Percentiles rank a stretch among this genome's conserved stretches.
phyloP scores from a whole-genome alignment of 53 echinoderm and acorn worm species.

The Hippasteria phrygiana region DNA sequence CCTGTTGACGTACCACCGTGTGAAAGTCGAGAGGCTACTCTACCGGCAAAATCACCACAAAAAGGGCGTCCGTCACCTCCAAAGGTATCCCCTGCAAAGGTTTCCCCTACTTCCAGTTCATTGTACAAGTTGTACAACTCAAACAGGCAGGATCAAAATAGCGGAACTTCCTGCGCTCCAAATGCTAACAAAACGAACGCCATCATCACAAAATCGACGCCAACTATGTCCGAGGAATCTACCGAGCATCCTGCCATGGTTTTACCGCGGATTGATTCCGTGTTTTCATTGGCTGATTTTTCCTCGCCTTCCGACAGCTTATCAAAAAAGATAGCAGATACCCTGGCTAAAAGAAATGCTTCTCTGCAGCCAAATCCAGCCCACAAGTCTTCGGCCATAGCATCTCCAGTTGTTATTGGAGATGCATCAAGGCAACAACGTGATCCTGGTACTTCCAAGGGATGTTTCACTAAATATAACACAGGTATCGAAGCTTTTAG shows the following conservation, averaged over 20 bases:
- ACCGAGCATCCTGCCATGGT: background rate
- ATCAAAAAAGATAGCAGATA: constrained; percentile 25
- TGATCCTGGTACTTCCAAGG: background rate
- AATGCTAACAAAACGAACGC: background rate
- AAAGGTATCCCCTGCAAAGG: background rate
- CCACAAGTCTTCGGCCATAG: background rate
- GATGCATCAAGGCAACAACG: background rate
- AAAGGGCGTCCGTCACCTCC: background rate
- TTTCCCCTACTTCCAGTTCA: constrained; percentile 27
- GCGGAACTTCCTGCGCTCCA: background rate
- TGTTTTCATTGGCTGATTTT: constrained; percentile 36
- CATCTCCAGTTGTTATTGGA: background rate
- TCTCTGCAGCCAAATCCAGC: background rate
- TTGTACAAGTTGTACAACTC: constrained; percentile 43
- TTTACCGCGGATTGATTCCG: constrained; percentile 38
- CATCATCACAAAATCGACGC: background rate
- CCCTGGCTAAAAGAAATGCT: background rate
- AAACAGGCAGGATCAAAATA: background rate
- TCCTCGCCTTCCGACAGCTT: background rate
- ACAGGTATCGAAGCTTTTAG: background rate
- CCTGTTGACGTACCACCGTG: too few species aligned
- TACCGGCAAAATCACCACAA: background rate
- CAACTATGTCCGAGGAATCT: background rate
- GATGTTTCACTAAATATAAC: too few species aligned
- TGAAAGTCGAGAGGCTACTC: background rate